Evolutionary conservation across 2,797 vertebrate species (phyloP), one percentile per base, ranked within the genome.

Genomic region (Petrocephalus sullivani): DNA sequence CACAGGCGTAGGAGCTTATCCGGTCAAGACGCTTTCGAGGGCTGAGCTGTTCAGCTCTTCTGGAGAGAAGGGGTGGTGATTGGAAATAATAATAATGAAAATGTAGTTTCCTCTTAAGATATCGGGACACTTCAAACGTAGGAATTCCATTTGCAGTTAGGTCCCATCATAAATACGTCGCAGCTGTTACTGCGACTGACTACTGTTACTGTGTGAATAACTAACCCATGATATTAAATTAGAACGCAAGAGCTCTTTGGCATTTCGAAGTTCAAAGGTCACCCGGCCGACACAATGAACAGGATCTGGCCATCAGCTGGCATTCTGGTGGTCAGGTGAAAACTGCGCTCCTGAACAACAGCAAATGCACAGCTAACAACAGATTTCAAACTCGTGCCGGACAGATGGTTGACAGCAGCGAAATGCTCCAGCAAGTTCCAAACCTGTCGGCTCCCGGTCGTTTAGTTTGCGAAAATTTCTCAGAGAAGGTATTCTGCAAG

Each of bases 121-220:
- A 84, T 54, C 10, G 51, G 53, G 82, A 54, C 82, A 53, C 49
- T 84, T 54, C 21, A 84, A 84, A 84, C 12, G 51, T 54, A 84
- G 82, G 53, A 84, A 84, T 84, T 84, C 82, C 54, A 84, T 84
- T 84, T 84, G n/a, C 41, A 84, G 82, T 14, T 84, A 23, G 4
- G 21, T 84, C 54, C 82, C 82, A 84, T 84, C 82, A 51, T 33
- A 10, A 23, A 28, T 54, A 28, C 10, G 21, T 51, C 5, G 53
- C 82, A 56, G 51, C 10, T 53, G 82, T 28, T 56, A 54, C 21
- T 56, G 46, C 14, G 21, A 84, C 71, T 78, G 71, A 12, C 9
- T 56, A 10, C 54, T 56, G 8, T 51, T 4, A 51, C 49, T 33
- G 10, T 5, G 10, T 67, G 28, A 67, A 67, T 28, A 67, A 67